Evolutionary conservation across 2,797 vertebrate genomes (phyloP).

Genomic region (Enteromius argenteus): DNA sequence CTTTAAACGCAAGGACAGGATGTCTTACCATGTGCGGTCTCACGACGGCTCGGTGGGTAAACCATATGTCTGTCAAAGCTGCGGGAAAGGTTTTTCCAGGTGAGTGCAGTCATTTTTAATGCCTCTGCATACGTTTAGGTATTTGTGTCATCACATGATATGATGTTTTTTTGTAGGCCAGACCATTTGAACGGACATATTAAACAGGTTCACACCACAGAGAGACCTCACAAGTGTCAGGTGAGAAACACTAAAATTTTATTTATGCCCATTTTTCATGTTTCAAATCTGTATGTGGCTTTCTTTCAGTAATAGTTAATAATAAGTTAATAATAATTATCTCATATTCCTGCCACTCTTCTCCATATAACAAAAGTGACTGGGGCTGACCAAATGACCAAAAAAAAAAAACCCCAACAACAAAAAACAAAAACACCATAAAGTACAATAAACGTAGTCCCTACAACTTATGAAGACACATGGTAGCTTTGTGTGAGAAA

Average conservation of each 20-base stretch:
- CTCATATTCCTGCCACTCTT: background rate
- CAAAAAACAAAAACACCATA: background rate
- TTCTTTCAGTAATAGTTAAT: background rate
- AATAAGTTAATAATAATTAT: no score
- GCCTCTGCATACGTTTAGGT: background rate
- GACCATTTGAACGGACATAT: slow-evolving; percentile 99
- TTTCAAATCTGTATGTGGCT: background rate
- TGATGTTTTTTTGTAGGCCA: slow-evolving; percentile 81
- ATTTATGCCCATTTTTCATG: background rate
- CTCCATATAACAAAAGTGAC: no score
- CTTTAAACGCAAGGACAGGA: slow-evolving; percentile 98
- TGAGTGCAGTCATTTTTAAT: slow-evolving; percentile 73
- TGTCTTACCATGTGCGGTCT: slow-evolving; percentile 98
- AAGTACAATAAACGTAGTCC: background rate
- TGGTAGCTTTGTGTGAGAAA: background rate
- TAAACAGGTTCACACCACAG: slow-evolving; percentile 99
- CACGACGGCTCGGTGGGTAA: slow-evolving; percentile 98
- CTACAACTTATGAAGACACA: background rate
- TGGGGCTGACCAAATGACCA: no score
- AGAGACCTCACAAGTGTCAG: slow-evolving; percentile 99
- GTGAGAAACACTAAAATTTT: slow-evolving; percentile 71
- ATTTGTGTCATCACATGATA: slow-evolving; percentile 6
- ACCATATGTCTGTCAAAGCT: slow-evolving; percentile 99
- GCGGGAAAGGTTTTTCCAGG: slow-evolving; percentile 99
- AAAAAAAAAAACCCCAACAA: no score